Base-by-base conservation (phyloP, 2,113 vertebrate species). In the Leucopsar rothschildi region DNA sequence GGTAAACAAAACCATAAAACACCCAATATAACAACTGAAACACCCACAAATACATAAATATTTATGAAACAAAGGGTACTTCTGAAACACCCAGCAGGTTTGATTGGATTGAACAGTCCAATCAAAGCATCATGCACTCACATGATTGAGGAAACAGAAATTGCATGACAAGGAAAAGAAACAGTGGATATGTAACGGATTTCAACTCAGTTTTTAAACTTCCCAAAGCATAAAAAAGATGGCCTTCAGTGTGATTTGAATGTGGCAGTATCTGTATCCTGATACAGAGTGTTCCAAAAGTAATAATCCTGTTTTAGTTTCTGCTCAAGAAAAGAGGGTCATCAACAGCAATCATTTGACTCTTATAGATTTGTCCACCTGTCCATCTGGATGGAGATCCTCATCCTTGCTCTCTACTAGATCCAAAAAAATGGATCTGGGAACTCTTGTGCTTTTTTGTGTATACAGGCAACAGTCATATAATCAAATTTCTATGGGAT, bases 1-100 rank as follows among this genome's bases (percentile, higher is more conserved):
- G 56, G 96, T 93, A 97, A 97, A 97, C 96, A 97, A 95, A 97
- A 76, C 83, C 64, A 60, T 97, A 97, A 96, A 97, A 79, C 70
- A 95, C 47, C 66, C 52, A 73, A 10, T 1, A 3, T 0, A 68
- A 95, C 90, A 96, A 66, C 29, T 17, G 53, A 81, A 94, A 95
- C 87, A 95, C 64, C 87, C 82, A 92, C 2, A 18, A 89, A 92
- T 87, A 49, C 39, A 89, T 96, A 90, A 93, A 96, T 96, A 97
- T 97, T 95, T 96, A 96, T 96, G 82, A 96, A 93, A 55, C 35
- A 45, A 75, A 47, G 68, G 33, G 14, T 76, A 25, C 12, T 83
- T 83, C 63, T 86, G 39, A 69, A 95, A 83, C 78, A 83, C 64
- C 59, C 65, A 57, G 25, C 14, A 85, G 42, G 10, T 89, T 89